A percentile compares a stretch with the other conserved stretches of the same genome.
Evolutionary conservation across 2,113 vertebrate genomes (phyloP).

Genomic region (Trichomycterus rosablanca): DNA sequence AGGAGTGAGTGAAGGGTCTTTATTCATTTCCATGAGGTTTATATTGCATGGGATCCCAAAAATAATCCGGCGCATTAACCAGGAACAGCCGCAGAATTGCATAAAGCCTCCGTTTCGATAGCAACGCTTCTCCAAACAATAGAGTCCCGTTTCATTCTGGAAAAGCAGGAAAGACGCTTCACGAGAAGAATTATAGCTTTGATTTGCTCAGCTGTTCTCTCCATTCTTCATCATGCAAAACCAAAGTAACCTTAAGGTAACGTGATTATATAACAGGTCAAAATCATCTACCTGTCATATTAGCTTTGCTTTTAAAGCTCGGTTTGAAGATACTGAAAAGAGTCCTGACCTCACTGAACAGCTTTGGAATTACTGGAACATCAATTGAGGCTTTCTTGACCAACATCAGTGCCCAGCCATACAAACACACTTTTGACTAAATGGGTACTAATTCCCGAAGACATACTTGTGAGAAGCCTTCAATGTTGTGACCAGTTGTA

Average conservation of each 20-base stretch:
- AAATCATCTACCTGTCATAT: too few species aligned
- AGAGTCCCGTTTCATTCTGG: conserved; percentile 8
- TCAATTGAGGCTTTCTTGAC: too few species aligned
- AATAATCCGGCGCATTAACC: conserved; percentile 27
- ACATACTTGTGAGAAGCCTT: too few species aligned
- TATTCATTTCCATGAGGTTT: conserved; percentile 24
- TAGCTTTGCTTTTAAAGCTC: too few species aligned
- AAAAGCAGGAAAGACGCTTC: conserved; percentile 15
- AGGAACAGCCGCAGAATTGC: background rate
- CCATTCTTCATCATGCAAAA: background rate
- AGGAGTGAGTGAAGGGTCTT: background rate
- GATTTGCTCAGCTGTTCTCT: background rate
- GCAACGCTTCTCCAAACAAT: conserved; percentile 31
- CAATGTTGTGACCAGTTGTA: too few species aligned
- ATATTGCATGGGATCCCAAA: conserved; percentile 17
- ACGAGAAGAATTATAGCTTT: background rate
- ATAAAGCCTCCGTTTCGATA: conserved; percentile 21
- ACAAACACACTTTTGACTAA: too few species aligned
- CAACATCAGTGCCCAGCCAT: too few species aligned
- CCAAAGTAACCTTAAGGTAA: background rate
- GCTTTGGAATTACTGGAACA: too few species aligned
- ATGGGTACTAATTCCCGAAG: too few species aligned
- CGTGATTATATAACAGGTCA: background rate
- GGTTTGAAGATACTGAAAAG: too few species aligned
- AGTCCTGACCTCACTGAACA: too few species aligned